Conservation (phyloP, 1,140 invertebrate species). For the Oryctes rhinoceros region DNA sequence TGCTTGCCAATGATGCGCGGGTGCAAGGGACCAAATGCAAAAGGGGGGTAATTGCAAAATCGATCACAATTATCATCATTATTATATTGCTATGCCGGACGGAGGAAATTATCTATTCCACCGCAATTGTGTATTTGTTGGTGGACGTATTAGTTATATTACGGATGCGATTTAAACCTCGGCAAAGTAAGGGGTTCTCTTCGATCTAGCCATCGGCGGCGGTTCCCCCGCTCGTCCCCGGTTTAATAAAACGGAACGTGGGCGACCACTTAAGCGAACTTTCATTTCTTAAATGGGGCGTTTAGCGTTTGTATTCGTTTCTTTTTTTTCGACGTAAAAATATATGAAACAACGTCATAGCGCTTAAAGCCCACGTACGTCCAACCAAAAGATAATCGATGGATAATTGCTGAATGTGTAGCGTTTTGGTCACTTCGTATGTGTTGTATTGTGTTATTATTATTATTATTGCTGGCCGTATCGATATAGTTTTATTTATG, state of each 20-base stretch:
- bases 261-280: background rate
- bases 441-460: background rate
- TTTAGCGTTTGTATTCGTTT: background rate
- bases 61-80: conserved; percentile 32
- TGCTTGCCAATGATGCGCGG: background rate
- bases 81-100: conserved; percentile 10
- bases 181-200: background rate
- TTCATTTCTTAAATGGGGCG: conserved; percentile 15
- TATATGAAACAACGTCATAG: background rate
- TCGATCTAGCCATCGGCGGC: too few relatives aligned
- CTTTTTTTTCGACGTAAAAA: background rate
- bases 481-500: background rate
- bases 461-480: background rate
- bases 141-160: background rate
- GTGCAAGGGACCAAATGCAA: background rate
- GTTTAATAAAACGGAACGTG: background rate
- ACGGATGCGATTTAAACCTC: conserved; percentile 16
- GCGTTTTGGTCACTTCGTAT: background rate
- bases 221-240: background rate
- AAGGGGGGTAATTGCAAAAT: conserved; percentile 37
- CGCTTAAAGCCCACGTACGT: background rate
- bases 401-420: conserved; percentile 10
- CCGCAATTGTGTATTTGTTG: background rate
- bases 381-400: background rate
- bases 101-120: conserved; percentile 3